These are phyloP conservation scores for Micoletzkya japonica DNA, from an alignment of 2,888 invertebrate genomes.

Conservation along the genomic window DNA sequence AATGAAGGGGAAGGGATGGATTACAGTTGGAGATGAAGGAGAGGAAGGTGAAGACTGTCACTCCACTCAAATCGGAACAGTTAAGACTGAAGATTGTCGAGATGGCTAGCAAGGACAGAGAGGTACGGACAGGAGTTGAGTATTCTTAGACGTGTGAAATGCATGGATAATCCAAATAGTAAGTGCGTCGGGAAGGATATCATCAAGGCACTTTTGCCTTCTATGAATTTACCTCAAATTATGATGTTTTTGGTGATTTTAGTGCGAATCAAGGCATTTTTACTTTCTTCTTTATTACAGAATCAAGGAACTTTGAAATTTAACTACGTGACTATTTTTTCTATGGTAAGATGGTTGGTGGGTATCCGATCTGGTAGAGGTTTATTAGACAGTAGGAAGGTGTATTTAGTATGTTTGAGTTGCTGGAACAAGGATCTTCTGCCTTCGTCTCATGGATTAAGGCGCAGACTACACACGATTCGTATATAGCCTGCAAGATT, in stretches of 20 bases:
- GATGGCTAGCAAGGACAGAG: constrained; percentile 47
- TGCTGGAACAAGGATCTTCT: constrained; percentile 71
- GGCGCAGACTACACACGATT: constrained; percentile 93
- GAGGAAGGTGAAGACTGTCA: constrained; percentile 48
- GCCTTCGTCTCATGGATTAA: constrained; percentile 94
- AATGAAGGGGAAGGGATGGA: too few relatives aligned
- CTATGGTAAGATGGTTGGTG: too few relatives aligned
- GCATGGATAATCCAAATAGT: neutral
- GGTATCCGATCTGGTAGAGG: too few relatives aligned
- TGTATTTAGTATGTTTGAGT: neutral
- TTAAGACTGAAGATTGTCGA: constrained; percentile 52
- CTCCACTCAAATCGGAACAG: constrained; percentile 47
- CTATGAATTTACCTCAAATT: neutral
- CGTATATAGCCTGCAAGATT: constrained; percentile 81
- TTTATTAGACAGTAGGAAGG: too few relatives aligned
- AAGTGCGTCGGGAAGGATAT: neutral
- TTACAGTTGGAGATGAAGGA: constrained; percentile 46
- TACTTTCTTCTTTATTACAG: neutral
- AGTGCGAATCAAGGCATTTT: neutral
- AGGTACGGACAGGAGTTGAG: neutral
- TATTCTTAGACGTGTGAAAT: neutral
- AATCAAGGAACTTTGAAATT: neutral
- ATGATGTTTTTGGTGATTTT: neutral
- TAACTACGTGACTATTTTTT: neutral
- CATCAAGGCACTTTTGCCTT: neutral